Evolutionary conservation across 2,113 vertebrate genomes (phyloP).

Genomic region (Barnardius zonarius): DNA sequence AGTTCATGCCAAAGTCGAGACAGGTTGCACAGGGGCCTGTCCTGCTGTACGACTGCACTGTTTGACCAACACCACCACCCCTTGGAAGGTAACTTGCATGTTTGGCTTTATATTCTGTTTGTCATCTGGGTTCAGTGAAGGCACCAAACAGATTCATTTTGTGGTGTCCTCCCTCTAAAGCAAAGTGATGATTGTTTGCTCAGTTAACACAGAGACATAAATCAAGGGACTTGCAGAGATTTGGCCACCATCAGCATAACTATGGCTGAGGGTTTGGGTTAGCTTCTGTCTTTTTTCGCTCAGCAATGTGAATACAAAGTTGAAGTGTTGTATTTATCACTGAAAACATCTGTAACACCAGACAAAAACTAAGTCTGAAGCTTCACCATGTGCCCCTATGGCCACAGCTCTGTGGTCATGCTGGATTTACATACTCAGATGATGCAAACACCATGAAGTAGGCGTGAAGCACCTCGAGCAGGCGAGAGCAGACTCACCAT

Average conservation of each 20-base stretch:
- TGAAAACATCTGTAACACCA: neutral
- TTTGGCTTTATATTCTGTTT: neutral
- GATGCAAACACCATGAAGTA: neutral
- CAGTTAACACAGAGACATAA: neutral
- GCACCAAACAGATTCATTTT: neutral
- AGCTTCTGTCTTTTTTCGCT: neutral
- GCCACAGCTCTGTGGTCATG: neutral
- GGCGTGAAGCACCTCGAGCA: neutral
- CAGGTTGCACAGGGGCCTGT: neutral
- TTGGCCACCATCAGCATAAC: neutral
- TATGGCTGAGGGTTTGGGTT: neutral
- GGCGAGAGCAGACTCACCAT: slow-evolving; percentile 79
- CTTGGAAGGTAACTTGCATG: neutral
- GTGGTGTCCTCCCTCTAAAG: neutral
- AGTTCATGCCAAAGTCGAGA: neutral
- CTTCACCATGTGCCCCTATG: neutral
- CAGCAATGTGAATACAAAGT: neutral
- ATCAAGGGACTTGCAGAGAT: neutral
- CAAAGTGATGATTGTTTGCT: neutral
- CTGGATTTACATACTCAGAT: neutral
- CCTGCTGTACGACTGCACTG: fast-evolving
- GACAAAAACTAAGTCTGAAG: neutral
- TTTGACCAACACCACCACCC: neutral
- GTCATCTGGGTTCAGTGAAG: neutral
- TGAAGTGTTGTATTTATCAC: neutral